Conservation (phyloP, 1,140 invertebrate genomes). For the Acyrthosiphon pisum region DNA sequence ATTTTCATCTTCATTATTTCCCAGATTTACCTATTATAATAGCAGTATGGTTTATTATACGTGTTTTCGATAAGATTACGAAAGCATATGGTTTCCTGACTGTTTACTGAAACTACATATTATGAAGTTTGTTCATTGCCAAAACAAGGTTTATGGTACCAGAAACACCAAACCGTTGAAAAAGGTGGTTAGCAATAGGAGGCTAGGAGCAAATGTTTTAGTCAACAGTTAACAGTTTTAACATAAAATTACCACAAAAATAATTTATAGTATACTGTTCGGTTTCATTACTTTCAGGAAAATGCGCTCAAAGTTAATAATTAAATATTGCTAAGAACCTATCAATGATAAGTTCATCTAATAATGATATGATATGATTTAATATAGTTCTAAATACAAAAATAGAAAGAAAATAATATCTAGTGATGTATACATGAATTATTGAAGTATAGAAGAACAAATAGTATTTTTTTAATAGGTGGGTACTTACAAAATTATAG, state of each 20-base stretch:
- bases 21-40: not conserved
- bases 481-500: conserved; percentile 39
- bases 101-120: too few species aligned
- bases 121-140: too few species aligned
- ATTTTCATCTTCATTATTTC: conserved; percentile 18
- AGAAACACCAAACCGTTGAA: too few species aligned
- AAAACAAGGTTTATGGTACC: too few species aligned
- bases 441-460: not conserved
- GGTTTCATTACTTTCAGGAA: too few species aligned
- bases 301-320: not conserved
- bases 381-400: not conserved
- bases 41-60: not conserved
- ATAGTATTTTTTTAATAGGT: not conserved
- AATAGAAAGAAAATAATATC: not conserved
- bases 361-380: not conserved
- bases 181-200: too few species aligned
- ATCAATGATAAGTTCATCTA: not conserved
- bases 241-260: too few species aligned
- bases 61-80: too few species aligned
- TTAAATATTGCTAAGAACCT: not conserved
- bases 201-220: too few species aligned
- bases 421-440: not conserved
- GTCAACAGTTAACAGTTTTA: too few species aligned
- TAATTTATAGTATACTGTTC: too few species aligned
- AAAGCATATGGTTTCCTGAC: too few species aligned